Percentiles rank a stretch among this genome's conserved stretches.
Conservation (phyloP, 2,888 invertebrate genomes). For the Coelopa pilipes region DNA sequence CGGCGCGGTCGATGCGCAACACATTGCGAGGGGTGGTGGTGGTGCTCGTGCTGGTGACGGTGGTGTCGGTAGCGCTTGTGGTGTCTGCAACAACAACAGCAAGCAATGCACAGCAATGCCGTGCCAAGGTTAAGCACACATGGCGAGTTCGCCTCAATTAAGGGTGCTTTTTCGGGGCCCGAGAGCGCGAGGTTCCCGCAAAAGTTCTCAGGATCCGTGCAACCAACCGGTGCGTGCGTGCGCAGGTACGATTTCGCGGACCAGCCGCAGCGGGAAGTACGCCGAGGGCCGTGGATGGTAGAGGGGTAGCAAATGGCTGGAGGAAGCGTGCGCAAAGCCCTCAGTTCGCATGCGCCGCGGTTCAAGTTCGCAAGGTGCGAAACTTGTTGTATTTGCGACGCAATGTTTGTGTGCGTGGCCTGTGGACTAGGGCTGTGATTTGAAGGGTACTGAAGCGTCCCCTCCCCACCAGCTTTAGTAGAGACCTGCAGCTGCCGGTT, state of each 20-base stretch:
- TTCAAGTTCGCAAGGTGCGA: slow-evolving; percentile 38
- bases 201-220: slow-evolving; percentile 30
- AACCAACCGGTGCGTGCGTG: slow-evolving; percentile 30
- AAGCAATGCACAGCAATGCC: no score
- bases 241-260: slow-evolving; percentile 46
- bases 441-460: not conserved
- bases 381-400: slow-evolving; percentile 41
- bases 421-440: no score
- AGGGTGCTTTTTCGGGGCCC: slow-evolving; percentile 7
- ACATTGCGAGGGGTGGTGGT: slow-evolving; percentile 10
- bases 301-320: slow-evolving; percentile 3
- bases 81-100: not conserved
- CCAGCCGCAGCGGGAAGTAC: slow-evolving; percentile 42
- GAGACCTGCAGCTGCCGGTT: slow-evolving; percentile 10
- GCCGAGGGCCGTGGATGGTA: not conserved
- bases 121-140: slow-evolving; percentile 21
- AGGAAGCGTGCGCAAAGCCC: not conserved
- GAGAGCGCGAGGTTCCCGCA: slow-evolving; percentile 11
- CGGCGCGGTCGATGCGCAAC: slow-evolving; percentile 32
- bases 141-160: slow-evolving; percentile 19
- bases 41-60: not conserved
- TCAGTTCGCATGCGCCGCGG: not conserved
- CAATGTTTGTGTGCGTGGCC: not conserved
- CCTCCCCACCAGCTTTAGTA: not conserved
- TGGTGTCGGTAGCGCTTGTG: no score